Evolutionary conservation across 1,140 invertebrate species (phyloP).

Genomic region (Drosophila miranda): DNA sequence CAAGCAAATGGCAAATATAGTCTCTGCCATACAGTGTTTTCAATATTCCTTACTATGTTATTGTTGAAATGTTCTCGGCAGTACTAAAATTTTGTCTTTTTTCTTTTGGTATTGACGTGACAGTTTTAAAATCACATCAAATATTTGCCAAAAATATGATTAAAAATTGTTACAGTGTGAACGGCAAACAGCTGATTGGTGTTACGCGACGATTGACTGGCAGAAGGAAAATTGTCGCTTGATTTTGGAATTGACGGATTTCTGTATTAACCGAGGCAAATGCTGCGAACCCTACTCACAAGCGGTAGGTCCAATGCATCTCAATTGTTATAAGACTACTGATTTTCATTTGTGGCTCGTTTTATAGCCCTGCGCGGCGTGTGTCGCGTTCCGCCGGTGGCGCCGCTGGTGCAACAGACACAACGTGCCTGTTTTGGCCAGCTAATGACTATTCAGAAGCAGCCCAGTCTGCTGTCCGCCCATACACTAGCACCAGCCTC

Average conservation of each 20-base stretch:
- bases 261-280: slow-evolving; percentile 23
- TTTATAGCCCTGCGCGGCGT: slow-evolving; percentile 54
- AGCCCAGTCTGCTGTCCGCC: slow-evolving; percentile 25
- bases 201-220: slow-evolving; percentile 55
- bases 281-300: slow-evolving; percentile 50
- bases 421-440: slow-evolving; percentile 56
- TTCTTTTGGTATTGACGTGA: no score
- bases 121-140: no score
- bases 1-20: slow-evolving; percentile 18
- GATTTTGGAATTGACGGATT: slow-evolving; percentile 1
- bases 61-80: no score
- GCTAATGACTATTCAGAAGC: slow-evolving; percentile 8
- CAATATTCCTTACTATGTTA: no score
- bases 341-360: not conserved
- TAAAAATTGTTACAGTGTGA: slow-evolving; percentile 10
- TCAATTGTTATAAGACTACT: no score
- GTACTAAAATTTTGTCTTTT: no score
- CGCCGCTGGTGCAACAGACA: slow-evolving; percentile 23
- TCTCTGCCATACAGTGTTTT: no score
- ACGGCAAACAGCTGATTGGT: slow-evolving; percentile 59
- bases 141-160: no score
- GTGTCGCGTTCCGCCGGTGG: slow-evolving; percentile 40
- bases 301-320: slow-evolving; percentile 30
- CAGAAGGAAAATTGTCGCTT: slow-evolving; percentile 6
- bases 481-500: slow-evolving; percentile 21